Conservation (phyloP, 1,140 invertebrate genomes). For the Drosophila kikkawai region DNA sequence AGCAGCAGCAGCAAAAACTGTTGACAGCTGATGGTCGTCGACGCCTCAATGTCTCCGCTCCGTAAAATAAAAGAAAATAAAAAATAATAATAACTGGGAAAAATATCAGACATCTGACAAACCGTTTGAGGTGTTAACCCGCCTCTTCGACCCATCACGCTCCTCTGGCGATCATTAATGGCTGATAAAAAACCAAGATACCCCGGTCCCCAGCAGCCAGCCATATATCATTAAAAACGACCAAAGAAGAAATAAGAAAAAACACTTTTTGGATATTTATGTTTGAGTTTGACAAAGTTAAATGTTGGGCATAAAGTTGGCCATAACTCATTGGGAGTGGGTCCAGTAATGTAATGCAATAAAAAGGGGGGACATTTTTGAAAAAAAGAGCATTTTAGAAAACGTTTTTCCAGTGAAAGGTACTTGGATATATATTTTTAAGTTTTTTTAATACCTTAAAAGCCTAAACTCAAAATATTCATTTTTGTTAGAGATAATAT, state of each 20-base stretch:
- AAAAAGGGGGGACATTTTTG: neutral
- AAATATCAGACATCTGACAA: constrained; percentile 48
- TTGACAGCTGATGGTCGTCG: constrained; percentile 56
- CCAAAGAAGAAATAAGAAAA: constrained; percentile 13
- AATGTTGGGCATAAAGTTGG: constrained; percentile 30
- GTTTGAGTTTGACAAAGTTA: constrained; percentile 52
- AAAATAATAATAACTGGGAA: constrained; percentile 40
- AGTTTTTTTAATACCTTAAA: too few relatives aligned
- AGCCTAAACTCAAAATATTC: too few relatives aligned
- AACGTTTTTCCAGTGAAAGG: neutral
- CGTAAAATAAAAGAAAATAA: constrained; percentile 16
- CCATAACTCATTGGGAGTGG: constrained; percentile 29
- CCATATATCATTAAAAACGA: constrained; percentile 45
- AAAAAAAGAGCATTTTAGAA: neutral
- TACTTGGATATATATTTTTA: too few relatives aligned
- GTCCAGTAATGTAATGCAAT: constrained; percentile 15
- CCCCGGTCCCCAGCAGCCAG: constrained; percentile 2
- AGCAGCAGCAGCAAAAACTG: constrained; percentile 46
- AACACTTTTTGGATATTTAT: constrained; percentile 47
- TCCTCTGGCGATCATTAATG: constrained; percentile 54
- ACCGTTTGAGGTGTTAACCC: constrained; percentile 42
- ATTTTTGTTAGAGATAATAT: neutral
- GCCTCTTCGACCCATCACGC: constrained; percentile 44
- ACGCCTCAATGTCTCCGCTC: constrained; percentile 32
- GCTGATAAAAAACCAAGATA: constrained; percentile 42